These are phyloP conservation scores for Mythimna vitellina DNA, from an alignment of 2,888 invertebrate genomes.

Conservation along the genomic window DNA sequence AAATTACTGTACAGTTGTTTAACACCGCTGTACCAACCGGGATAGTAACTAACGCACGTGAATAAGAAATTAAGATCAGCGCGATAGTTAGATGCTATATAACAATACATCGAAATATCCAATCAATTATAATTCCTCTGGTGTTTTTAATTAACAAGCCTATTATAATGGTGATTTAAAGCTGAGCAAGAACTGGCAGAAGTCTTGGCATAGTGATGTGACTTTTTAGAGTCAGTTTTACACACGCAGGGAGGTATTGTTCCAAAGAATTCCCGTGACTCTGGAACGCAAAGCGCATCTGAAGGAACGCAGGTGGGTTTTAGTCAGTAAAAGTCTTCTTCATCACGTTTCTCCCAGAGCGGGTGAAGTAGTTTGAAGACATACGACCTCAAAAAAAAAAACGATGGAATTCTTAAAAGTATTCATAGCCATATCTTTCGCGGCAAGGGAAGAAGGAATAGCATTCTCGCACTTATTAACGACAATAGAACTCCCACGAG, in stretches of 20 bases:
- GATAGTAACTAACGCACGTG: slow-evolving; percentile 39
- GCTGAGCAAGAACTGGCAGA: slow-evolving; percentile 11
- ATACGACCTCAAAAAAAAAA: no score
- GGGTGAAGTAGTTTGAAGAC: no score
- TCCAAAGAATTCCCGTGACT: no score
- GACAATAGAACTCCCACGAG: slow-evolving; percentile 82
- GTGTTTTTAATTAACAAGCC: slow-evolving; percentile 39
- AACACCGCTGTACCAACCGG: slow-evolving; percentile 10
- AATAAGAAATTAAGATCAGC: slow-evolving; percentile 65
- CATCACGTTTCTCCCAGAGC: no score
- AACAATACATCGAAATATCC: slow-evolving; percentile 54
- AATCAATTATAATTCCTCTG: slow-evolving; percentile 50
- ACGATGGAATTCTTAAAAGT: slow-evolving; percentile 29
- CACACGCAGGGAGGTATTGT: not conserved
- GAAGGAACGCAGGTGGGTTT: no score
- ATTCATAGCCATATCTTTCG: slow-evolving; percentile 70
- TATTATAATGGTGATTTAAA: slow-evolving; percentile 28
- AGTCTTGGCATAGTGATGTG: not conserved
- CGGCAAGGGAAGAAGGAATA: slow-evolving; percentile 64
- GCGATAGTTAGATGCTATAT: slow-evolving; percentile 57
- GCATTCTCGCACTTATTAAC: slow-evolving; percentile 82
- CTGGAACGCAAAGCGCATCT: no score
- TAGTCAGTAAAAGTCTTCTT: no score
- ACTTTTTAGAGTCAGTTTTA: slow-evolving; percentile 22
- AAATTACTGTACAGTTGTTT: slow-evolving; percentile 43